Evolutionary conservation across 2,797 vertebrate species (phyloP).

Genomic region (Leptatherina wallacei): DNA sequence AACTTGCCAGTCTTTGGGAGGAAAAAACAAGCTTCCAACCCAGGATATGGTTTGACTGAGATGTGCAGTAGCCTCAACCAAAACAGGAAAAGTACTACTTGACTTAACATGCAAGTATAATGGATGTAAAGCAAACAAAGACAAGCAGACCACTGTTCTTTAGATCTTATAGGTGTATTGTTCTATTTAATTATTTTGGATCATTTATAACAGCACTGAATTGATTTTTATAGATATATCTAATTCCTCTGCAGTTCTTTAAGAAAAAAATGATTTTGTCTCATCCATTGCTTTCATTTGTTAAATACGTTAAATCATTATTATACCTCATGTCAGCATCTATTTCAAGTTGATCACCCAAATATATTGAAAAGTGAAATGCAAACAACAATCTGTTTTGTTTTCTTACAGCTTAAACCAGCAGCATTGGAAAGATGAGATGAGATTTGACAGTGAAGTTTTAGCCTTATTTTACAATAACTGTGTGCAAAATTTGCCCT

Average conservation of each 20-base stretch:
- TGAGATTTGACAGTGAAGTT: background rate
- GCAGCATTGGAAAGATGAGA: background rate
- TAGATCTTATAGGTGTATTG: background rate
- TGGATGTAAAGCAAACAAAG: background rate
- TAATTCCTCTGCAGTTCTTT: too few species aligned
- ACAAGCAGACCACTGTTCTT: constrained; percentile 2
- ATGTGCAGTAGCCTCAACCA: constrained; percentile 11
- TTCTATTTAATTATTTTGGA: too few species aligned
- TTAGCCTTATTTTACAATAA: background rate
- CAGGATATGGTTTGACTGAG: constrained; percentile 53
- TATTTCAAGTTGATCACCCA: background rate
- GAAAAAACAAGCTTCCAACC: constrained; percentile 43
- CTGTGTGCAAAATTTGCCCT: too few species aligned
- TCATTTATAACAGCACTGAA: background rate
- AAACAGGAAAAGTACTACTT: constrained; percentile 48
- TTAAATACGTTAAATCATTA: constrained; percentile 2
- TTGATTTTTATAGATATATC: too few species aligned
- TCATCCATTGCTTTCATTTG: background rate
- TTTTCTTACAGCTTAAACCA: background rate
- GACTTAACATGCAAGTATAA: constrained; percentile 17
- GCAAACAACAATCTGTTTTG: background rate
- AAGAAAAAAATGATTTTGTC: too few species aligned
- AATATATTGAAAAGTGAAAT: background rate
- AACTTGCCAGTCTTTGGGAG: background rate
- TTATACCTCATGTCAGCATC: background rate